Conservation (phyloP, 2,888 invertebrate genomes). For the Campoplex nolae region DNA sequence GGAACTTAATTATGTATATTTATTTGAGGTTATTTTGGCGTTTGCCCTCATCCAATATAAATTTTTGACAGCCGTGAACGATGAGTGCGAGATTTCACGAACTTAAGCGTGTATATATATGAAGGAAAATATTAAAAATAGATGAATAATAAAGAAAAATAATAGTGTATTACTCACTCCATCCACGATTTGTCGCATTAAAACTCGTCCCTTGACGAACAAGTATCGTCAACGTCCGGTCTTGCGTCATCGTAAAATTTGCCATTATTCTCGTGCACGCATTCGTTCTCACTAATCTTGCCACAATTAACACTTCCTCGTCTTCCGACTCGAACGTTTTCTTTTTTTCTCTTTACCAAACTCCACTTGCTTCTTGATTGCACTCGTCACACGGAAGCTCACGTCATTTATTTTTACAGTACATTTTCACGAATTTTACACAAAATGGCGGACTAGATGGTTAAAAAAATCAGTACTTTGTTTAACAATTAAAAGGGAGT, state of each 20-base stretch:
- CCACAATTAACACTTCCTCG: conserved; percentile 71
- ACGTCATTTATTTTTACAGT: neutral
- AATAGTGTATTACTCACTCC: conserved; percentile 42
- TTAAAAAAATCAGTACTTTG: no score
- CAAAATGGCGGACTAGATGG: neutral
- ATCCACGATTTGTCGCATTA: conserved; percentile 30
- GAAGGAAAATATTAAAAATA: conserved; percentile 11
- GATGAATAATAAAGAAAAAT: conserved; percentile 13
- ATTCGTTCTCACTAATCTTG: conserved; percentile 66
- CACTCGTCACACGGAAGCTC: neutral
- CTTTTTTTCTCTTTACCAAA: conserved; percentile 25
- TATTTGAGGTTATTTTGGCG: no score
- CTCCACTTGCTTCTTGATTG: neutral
- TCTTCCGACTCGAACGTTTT: conserved; percentile 56
- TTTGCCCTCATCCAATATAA: no score
- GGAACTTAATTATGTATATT: neutral
- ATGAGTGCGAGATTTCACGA: no score
- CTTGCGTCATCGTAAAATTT: conserved; percentile 61
- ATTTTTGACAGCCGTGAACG: no score
- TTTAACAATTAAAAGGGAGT: neutral
- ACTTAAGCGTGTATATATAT: no score
- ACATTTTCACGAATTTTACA: neutral
- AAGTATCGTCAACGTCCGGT: conserved; percentile 61
- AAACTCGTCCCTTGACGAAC: conserved; percentile 37
- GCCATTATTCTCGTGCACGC: conserved; percentile 35